phyloP scores from a whole-genome alignment of 2,113 vertebrate genomes.

The Elaphurus davidianus region DNA sequence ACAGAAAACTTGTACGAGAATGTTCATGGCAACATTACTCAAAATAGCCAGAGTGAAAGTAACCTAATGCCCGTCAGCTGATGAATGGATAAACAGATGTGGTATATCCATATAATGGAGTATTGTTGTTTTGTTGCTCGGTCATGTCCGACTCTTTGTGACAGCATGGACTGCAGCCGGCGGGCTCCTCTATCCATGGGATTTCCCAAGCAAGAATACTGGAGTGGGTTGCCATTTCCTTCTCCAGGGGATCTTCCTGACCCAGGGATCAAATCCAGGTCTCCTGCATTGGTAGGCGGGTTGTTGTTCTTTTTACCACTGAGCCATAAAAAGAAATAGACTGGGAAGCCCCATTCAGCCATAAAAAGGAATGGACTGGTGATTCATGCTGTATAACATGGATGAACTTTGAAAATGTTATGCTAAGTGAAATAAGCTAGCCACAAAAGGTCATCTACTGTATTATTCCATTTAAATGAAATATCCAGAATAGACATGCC shows the following conservation, averaged over 20 bases:
- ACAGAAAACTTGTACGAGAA: neutral
- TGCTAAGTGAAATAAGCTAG: neutral
- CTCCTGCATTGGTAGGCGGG: neutral
- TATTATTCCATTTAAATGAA: neutral
- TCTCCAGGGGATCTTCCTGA: neutral
- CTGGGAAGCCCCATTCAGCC: neutral
- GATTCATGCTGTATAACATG: neutral
- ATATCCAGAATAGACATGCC: neutral
- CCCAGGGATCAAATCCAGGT: neutral
- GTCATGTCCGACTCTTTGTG: neutral
- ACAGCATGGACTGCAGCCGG: neutral
- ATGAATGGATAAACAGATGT: neutral
- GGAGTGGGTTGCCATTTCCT: neutral
- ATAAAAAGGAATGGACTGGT: neutral
- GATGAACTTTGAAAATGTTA: conserved; percentile 23
- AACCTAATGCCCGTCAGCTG: neutral
- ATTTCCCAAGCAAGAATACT: neutral
- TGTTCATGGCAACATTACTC: neutral
- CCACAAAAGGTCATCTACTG: neutral
- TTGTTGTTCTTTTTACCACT: neutral
- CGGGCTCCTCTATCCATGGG: neutral
- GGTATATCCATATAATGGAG: neutral
- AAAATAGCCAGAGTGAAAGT: neutral
- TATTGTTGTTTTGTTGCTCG: neutral
- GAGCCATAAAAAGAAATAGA: neutral